Percentiles rank a stretch among this genome's conserved stretches.
These are phyloP conservation scores for Bombus affinis DNA, from an alignment of 1,140 invertebrate species.

Conservation along the genomic window DNA sequence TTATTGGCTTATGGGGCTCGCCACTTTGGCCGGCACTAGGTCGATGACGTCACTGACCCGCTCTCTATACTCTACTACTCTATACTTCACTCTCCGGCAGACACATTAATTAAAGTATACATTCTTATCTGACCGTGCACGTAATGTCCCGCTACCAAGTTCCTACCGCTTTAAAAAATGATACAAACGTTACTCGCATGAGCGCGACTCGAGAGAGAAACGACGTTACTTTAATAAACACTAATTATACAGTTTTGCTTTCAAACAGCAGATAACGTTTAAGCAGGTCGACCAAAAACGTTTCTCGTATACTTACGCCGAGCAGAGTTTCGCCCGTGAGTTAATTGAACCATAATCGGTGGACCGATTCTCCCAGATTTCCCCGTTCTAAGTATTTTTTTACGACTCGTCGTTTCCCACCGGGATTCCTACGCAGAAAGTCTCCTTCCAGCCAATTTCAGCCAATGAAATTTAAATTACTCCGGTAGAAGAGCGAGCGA, in stretches of 20 bases:
- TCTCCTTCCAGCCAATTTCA: neutral
- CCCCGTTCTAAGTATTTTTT: neutral
- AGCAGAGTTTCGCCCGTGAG: neutral
- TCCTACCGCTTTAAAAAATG: slow-evolving; percentile 44
- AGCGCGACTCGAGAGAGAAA: neutral
- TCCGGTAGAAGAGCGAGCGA: neutral
- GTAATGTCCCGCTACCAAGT: slow-evolving; percentile 25
- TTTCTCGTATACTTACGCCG: neutral
- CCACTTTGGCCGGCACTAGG: neutral
- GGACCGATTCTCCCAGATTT: neutral
- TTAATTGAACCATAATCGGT: slow-evolving; percentile 4
- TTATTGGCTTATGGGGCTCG: slow-evolving; percentile 49
- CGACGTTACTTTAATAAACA: slow-evolving; percentile 11
- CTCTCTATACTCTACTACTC: neutral
- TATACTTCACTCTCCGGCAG: slow-evolving; percentile 12
- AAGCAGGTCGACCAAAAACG: slow-evolving; percentile 13
- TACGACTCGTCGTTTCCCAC: neutral
- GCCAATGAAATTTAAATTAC: neutral
- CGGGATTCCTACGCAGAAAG: neutral
- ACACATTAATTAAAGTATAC: slow-evolving; percentile 58
- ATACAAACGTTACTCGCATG: slow-evolving; percentile 10
- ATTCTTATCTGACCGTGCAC: slow-evolving; percentile 60
- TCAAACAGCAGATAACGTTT: slow-evolving; percentile 45
- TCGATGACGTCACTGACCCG: slow-evolving; percentile 50
- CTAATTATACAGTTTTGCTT: slow-evolving; percentile 48